Percentiles rank a stretch among this genome's conserved stretches.
These are phyloP conservation scores for Cuniculus paca DNA, from an alignment of 2,797 vertebrate genomes.

Conservation along the genomic window DNA sequence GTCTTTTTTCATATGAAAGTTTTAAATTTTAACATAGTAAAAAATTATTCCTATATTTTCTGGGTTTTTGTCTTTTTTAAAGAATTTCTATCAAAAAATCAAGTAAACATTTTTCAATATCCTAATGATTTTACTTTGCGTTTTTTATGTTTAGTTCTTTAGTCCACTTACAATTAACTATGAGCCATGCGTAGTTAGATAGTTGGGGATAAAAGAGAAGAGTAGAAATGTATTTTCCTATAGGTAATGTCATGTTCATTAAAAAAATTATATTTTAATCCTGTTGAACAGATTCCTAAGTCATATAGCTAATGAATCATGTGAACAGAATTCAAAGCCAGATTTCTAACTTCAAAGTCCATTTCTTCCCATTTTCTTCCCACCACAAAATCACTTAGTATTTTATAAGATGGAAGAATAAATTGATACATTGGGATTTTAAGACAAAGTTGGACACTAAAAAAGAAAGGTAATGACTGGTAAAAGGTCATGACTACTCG, in stretches of 20 bases:
- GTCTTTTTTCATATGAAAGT: background rate
- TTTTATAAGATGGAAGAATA: constrained; percentile 17
- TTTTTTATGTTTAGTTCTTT: constrained; percentile 12
- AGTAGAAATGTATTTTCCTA: background rate
- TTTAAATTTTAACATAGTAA: background rate
- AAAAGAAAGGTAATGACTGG: background rate
- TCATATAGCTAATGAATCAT: background rate
- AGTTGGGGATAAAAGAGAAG: rapidly evolving
- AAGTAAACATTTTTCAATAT: background rate
- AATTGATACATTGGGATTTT: background rate
- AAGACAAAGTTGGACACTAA: background rate
- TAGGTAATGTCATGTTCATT: background rate
- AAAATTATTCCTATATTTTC: background rate
- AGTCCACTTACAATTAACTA: background rate
- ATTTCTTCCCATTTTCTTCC: constrained; percentile 49
- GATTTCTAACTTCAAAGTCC: constrained; percentile 43
- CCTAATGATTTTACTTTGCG: constrained; percentile 27
- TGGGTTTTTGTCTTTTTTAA: background rate
- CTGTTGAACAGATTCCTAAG: background rate
- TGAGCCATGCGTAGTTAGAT: background rate
- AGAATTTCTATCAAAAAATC: constrained; percentile 17
- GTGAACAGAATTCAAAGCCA: background rate
- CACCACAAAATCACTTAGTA: background rate
- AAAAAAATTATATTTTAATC: background rate
- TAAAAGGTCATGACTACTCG: background rate